These are phyloP conservation scores for Pterostichus niger DNA, from an alignment of 2,888 invertebrate genomes.

Conservation along the genomic window DNA sequence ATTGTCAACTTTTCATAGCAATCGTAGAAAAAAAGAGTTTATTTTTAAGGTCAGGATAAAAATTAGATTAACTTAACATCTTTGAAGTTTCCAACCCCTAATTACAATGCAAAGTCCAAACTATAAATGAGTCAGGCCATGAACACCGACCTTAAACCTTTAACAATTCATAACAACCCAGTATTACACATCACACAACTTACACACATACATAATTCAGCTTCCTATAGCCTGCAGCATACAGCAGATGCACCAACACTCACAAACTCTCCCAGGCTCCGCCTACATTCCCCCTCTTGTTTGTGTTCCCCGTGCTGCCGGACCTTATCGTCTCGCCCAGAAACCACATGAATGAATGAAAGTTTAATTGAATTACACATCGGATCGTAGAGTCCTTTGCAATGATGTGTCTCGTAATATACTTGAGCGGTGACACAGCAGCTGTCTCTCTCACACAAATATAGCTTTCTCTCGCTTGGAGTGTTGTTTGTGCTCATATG, in stretches of 20 bases:
- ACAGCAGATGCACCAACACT: constrained; percentile 6
- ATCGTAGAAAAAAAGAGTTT: too few relatives aligned
- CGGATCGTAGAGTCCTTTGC: constrained; percentile 46
- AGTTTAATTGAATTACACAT: constrained; percentile 63
- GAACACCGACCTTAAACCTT: background rate
- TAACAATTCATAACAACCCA: background rate
- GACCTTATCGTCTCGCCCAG: constrained; percentile 37
- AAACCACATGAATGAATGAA: constrained; percentile 62
- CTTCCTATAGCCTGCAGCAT: background rate
- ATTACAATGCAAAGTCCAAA: background rate
- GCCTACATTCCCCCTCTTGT: background rate
- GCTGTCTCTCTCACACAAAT: constrained; percentile 12
- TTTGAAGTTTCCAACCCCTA: too few relatives aligned
- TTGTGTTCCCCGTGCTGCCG: background rate
- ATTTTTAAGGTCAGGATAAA: background rate
- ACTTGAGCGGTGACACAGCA: constrained; percentile 26
- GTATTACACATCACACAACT: background rate
- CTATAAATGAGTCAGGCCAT: background rate
- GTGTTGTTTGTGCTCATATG: constrained; percentile 9
- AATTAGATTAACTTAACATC: too few relatives aligned
- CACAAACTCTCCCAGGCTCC: background rate
- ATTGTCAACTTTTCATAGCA: too few relatives aligned
- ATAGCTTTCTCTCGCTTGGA: constrained; percentile 4
- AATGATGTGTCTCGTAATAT: constrained; percentile 60
- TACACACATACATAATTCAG: constrained; percentile 8